phyloP scores from a whole-genome alignment of 2,113 vertebrate species.

The Nycticorax nycticorax region DNA sequence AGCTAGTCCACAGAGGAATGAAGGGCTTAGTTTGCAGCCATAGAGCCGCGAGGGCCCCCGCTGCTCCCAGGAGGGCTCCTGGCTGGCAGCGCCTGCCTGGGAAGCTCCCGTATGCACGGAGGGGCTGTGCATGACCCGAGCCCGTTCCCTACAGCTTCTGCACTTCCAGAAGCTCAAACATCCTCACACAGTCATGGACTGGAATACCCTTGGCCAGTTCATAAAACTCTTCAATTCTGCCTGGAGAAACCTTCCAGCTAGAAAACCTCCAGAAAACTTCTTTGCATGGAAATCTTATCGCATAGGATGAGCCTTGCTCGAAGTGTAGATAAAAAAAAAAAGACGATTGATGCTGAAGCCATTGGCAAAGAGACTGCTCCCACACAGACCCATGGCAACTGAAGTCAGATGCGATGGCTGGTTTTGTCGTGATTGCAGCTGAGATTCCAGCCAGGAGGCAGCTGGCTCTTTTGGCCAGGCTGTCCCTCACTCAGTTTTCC shows the following conservation, averaged over 20 bases:
- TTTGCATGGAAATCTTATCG: background rate
- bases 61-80: background rate
- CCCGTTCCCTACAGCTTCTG: background rate
- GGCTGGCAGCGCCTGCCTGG: background rate
- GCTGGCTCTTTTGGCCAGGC: background rate
- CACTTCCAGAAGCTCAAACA: background rate
- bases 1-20: background rate
- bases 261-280: background rate
- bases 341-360: background rate
- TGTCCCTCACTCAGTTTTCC: background rate
- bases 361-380: background rate
- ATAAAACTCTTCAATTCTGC: background rate
- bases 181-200: fast-evolving
- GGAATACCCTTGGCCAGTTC: background rate
- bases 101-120: background rate
- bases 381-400: background rate
- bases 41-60: fast-evolving
- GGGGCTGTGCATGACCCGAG: background rate
- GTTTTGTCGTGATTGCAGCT: background rate
- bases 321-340: background rate
- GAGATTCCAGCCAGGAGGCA: background rate
- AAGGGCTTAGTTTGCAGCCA: background rate
- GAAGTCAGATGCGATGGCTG: background rate
- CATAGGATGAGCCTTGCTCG: background rate
- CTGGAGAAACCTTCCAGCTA: background rate